Conservation (phyloP, 2,113 vertebrate species). For the Trogon surrucura region DNA sequence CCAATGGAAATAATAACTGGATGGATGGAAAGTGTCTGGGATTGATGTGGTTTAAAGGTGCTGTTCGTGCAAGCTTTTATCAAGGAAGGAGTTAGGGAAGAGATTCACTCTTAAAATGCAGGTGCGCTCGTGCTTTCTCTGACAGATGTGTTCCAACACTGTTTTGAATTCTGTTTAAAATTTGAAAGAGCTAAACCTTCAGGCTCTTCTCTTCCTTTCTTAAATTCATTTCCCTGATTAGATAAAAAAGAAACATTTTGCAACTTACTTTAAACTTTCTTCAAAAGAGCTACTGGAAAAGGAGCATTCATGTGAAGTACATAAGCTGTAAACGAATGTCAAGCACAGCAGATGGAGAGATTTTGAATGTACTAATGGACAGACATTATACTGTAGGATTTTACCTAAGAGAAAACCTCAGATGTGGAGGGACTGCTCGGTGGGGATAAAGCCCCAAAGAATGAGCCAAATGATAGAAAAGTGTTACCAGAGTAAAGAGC, state of each 20-base stretch:
- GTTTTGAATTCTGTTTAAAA: slow-evolving; percentile 81
- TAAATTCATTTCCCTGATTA: slow-evolving; percentile 81
- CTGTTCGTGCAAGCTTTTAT: slow-evolving; percentile 74
- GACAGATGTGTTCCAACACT: slow-evolving; percentile 75
- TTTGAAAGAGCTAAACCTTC: slow-evolving; percentile 78
- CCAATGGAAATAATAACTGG: slow-evolving; percentile 54
- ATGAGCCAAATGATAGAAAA: slow-evolving; percentile 12
- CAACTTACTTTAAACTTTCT: slow-evolving; percentile 83
- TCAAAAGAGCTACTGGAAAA: slow-evolving; percentile 79
- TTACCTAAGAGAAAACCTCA: slow-evolving; percentile 48
- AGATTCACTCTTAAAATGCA: slow-evolving; percentile 73
- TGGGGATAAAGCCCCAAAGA: background rate
- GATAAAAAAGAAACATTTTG: slow-evolving; percentile 85
- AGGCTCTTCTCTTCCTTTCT: slow-evolving; percentile 78
- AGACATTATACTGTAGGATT: slow-evolving; percentile 66
- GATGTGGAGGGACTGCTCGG: background rate
- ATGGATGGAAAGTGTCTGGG: slow-evolving; percentile 48
- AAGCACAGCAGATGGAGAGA: slow-evolving; percentile 42
- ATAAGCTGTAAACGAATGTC: slow-evolving; percentile 66
- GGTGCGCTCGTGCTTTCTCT: slow-evolving; percentile 72
- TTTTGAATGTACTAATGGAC: slow-evolving; percentile 76
- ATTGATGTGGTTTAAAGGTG: slow-evolving; percentile 77
- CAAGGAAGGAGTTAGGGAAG: slow-evolving; percentile 65
- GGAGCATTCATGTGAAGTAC: slow-evolving; percentile 71
- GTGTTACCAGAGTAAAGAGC: slow-evolving; percentile 9